Evolutionary conservation across 2,888 invertebrate species (phyloP).

Genomic region (Scaptomyza cyrtandrae): DNA sequence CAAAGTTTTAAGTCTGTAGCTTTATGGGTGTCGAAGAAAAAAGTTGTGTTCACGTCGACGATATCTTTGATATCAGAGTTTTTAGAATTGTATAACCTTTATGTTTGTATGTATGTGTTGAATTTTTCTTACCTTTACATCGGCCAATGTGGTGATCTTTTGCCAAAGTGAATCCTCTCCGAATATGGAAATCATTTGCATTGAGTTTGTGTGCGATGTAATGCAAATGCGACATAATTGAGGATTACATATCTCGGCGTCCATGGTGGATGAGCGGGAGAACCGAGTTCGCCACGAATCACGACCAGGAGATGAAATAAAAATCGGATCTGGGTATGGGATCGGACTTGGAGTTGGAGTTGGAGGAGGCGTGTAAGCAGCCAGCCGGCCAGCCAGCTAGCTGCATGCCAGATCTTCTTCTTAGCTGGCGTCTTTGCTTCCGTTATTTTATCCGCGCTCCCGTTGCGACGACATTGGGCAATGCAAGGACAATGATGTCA

Average conservation of each 20-base stretch:
- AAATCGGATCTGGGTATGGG: constrained; percentile 1
- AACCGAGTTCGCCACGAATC: constrained; percentile 18
- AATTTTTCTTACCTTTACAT: constrained; percentile 80
- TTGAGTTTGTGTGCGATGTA: constrained; percentile 78
- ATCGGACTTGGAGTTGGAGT: constrained; percentile 9
- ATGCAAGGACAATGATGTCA: neutral
- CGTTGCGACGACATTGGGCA: constrained; percentile 38
- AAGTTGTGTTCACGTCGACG: too few relatives aligned
- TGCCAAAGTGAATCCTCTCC: constrained; percentile 84
- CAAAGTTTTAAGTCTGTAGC: too few relatives aligned
- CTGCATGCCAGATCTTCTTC: constrained; percentile 65
- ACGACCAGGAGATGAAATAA: constrained; percentile 11
- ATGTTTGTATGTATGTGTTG: too few relatives aligned
- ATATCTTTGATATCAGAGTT: too few relatives aligned
- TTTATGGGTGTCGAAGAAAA: too few relatives aligned
- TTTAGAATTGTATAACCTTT: neutral
- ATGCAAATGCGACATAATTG: constrained; percentile 84
- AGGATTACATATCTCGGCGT: constrained; percentile 69
- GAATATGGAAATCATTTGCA: constrained; percentile 84
- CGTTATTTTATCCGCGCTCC: constrained; percentile 36
- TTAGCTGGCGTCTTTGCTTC: constrained; percentile 28
- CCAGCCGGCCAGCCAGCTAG: constrained; percentile 70
- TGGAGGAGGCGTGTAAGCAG: constrained; percentile 55
- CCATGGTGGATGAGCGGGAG: constrained; percentile 49
- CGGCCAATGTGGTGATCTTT: constrained; percentile 83